phyloP scores from a whole-genome alignment of 1,140 invertebrate genomes.

The Drosophila gunungcola region DNA sequence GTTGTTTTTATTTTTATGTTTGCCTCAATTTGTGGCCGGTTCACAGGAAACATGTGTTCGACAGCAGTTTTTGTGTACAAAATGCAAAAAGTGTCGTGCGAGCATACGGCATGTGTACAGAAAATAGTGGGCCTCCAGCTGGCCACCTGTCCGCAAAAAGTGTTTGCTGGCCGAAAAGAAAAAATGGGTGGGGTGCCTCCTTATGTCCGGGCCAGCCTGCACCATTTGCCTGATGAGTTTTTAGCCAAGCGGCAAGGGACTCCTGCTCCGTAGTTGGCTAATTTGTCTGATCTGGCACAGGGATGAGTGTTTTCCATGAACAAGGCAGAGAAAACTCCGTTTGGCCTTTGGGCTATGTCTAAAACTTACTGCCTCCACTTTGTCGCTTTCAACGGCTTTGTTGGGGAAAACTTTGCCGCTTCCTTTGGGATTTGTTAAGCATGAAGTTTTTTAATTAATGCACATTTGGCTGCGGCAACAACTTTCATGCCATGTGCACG shows the following conservation, averaged over 20 bases:
- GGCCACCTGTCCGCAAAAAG: slow-evolving; percentile 8
- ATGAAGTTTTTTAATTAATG: slow-evolving; percentile 58
- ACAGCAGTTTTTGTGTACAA: slow-evolving; percentile 3
- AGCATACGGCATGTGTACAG: not conserved
- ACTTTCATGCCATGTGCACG: slow-evolving; percentile 17
- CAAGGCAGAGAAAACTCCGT: not conserved
- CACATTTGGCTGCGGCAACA: slow-evolving; percentile 10
- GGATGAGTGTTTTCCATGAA: slow-evolving; percentile 4
- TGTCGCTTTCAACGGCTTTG: slow-evolving; percentile 33
- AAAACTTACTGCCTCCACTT: slow-evolving; percentile 24
- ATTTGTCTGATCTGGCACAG: not conserved
- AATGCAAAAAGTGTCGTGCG: slow-evolving; percentile 13
- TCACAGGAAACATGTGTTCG: slow-evolving; percentile 32
- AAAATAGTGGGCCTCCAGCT: not conserved
- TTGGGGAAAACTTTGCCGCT: slow-evolving; percentile 21
- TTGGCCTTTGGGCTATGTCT: slow-evolving; percentile 2
- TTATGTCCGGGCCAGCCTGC: slow-evolving; percentile 10
- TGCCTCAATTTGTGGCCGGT: not conserved
- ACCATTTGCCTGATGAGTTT: slow-evolving; percentile 73
- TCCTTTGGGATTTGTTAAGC: slow-evolving; percentile 27
- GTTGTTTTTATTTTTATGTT: not conserved
- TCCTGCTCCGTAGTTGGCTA: not conserved
- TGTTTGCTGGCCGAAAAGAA: not conserved
- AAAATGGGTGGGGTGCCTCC: too few relatives aligned
- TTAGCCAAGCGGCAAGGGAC: slow-evolving; percentile 29